A percentile compares a stretch with the other conserved stretches of the same genome.
Conservation (phyloP, 2,888 invertebrate species). For the Chymomyza fuscimana region DNA sequence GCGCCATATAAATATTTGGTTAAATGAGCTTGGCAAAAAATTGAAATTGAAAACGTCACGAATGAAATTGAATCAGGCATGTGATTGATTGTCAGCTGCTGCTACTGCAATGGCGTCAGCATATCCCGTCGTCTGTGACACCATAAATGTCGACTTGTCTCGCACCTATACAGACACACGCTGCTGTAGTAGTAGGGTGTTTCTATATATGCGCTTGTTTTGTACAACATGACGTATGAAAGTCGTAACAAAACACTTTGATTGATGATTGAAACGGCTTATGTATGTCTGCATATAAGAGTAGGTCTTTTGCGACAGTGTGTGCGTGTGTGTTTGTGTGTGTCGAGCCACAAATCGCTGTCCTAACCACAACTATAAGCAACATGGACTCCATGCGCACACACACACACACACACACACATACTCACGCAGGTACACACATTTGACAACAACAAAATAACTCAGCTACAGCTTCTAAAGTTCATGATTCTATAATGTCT, state of each 20-base stretch:
- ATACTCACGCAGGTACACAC: conserved; percentile 28
- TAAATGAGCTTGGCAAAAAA: conserved; percentile 28
- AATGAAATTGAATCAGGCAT: conserved; percentile 50
- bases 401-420: not conserved
- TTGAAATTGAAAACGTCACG: conserved; percentile 53
- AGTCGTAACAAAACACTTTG: conserved; percentile 71
- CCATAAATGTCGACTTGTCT: conserved; percentile 67
- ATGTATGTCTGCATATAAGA: conserved; percentile 27
- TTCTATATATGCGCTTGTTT: conserved; percentile 26
- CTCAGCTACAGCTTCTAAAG: conserved; percentile 33
- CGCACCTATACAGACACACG: conserved; percentile 36
- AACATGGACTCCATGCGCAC: conserved; percentile 41
- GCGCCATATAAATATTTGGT: conserved; percentile 60
- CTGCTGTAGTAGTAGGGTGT: not conserved
- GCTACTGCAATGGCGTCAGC: conserved; percentile 33
- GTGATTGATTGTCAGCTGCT: conserved; percentile 61
- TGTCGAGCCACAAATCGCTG: conserved; percentile 49
- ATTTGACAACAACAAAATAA: conserved; percentile 30
- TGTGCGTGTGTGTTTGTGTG: conserved; percentile 7
- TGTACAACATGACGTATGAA: conserved; percentile 61
- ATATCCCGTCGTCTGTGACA: conserved; percentile 50
- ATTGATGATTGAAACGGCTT: conserved; percentile 60
- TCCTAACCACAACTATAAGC: conserved; percentile 44
- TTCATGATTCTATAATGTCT: conserved; percentile 69
- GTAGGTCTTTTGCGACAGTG: conserved; percentile 3